Evolutionary conservation across 2,113 vertebrate genomes (phyloP).

Genomic region (Picathartes gymnocephalus): DNA sequence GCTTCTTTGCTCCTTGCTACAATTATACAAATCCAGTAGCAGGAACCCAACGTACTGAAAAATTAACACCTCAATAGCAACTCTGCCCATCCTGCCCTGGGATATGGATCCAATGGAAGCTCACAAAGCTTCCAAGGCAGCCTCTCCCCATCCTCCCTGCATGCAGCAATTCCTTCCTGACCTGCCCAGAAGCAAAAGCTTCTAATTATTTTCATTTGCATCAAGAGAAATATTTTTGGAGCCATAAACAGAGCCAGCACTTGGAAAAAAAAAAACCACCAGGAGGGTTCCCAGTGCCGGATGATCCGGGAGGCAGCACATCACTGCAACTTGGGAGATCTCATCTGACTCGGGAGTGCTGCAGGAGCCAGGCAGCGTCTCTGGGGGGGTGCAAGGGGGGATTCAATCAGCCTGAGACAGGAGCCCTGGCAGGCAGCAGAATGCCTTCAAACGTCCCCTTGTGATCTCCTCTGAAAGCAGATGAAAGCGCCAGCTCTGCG

Average conservation of each 20-base stretch:
- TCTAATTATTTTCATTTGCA: constrained; percentile 47
- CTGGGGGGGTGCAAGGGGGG: background rate
- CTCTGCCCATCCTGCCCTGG: background rate
- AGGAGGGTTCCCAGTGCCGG: background rate
- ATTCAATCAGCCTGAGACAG: background rate
- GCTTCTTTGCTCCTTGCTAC: background rate
- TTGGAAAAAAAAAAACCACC: background rate
- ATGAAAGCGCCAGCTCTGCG: background rate
- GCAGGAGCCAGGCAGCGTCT: background rate
- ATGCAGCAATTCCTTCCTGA: background rate
- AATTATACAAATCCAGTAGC: background rate
- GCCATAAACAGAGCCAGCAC: background rate
- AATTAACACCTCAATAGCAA: background rate
- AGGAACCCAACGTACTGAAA: background rate
- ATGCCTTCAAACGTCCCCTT: background rate
- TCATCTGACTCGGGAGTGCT: background rate
- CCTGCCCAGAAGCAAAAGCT: constrained; percentile 40
- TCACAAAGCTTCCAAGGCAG: background rate
- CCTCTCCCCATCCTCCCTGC: background rate
- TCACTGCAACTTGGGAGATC: background rate
- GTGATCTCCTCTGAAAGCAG: background rate
- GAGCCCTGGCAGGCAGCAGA: background rate
- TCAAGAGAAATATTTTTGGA: constrained; percentile 31
- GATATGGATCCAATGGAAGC: background rate
- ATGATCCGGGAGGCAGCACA: background rate